Percentiles rank a stretch among this genome's conserved stretches.
phyloP scores from a whole-genome alignment of 2,888 invertebrate genomes.

The Polydrusus pterygomalis region DNA sequence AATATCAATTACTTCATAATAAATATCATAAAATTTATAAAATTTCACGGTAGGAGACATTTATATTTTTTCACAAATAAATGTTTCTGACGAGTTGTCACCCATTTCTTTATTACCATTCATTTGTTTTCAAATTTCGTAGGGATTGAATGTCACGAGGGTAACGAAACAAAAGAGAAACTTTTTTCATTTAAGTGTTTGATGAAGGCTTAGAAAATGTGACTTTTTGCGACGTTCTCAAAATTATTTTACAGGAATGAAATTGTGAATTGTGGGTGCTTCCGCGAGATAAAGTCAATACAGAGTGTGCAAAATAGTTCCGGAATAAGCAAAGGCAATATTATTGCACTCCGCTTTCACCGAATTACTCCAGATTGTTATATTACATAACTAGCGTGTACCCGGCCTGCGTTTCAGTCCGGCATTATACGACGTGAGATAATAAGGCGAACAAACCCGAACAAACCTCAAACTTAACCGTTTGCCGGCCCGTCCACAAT shows the following conservation, averaged over 20 bases:
- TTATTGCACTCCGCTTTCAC: too few species aligned
- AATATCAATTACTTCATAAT: not conserved
- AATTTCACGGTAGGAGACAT: not conserved
- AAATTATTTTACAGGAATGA: not conserved
- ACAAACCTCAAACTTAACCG: too few species aligned
- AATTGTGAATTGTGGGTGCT: not conserved
- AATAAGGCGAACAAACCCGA: too few species aligned
- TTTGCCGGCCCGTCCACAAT: too few species aligned
- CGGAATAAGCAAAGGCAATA: too few species aligned
- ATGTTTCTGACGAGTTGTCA: not conserved
- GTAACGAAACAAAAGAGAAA: not conserved
- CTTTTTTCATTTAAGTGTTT: not conserved
- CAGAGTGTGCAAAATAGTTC: too few species aligned
- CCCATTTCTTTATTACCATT: not conserved
- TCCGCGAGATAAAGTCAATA: not conserved
- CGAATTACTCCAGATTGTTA: too few species aligned
- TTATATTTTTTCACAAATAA: not conserved
- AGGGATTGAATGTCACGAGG: not conserved
- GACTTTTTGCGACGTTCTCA: not conserved
- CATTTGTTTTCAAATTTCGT: slow-evolving; percentile 1
- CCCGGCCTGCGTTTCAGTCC: too few species aligned
- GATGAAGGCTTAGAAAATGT: not conserved
- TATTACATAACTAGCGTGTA: too few species aligned
- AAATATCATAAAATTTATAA: not conserved
- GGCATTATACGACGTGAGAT: too few species aligned